Conservation (phyloP, 2,113 vertebrate genomes). For the Sinosuthora webbiana region DNA sequence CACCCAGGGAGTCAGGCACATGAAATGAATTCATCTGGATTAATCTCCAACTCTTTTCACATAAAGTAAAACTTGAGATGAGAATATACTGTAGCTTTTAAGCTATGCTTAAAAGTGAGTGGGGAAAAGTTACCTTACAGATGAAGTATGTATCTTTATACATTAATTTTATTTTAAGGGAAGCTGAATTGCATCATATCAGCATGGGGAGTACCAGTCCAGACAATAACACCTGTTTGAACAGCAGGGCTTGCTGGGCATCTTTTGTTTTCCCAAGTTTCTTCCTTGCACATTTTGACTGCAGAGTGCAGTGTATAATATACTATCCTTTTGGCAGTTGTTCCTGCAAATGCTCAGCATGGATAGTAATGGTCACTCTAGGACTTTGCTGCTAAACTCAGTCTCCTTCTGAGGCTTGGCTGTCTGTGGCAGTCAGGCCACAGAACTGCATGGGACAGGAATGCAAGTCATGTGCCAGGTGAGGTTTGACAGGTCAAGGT, state of each 20-base stretch:
- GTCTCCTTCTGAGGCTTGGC: neutral
- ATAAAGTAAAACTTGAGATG: neutral
- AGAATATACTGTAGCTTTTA: neutral
- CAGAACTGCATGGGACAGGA: neutral
- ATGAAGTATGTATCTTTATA: neutral
- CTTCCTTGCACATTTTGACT: neutral
- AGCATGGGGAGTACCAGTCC: neutral
- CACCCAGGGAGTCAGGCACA: accelerated
- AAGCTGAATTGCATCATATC: neutral
- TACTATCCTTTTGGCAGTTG: neutral
- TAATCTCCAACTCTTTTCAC: neutral
- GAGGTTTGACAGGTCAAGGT: neutral
- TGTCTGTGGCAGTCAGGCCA: neutral
- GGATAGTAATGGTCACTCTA: too few relatives aligned
- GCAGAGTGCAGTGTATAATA: neutral
- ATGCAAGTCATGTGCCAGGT: neutral
- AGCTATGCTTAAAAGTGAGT: neutral
- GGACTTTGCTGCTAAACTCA: neutral
- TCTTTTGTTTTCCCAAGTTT: neutral
- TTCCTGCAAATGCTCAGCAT: neutral
- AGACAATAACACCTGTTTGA: neutral
- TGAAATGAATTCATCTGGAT: neutral
- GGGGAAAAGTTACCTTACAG: neutral
- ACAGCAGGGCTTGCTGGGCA: neutral
- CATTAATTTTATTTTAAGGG: neutral